Evolutionary conservation across 2,797 vertebrate species (phyloP).

Genomic region (Chaetophractus vellerosus): DNA sequence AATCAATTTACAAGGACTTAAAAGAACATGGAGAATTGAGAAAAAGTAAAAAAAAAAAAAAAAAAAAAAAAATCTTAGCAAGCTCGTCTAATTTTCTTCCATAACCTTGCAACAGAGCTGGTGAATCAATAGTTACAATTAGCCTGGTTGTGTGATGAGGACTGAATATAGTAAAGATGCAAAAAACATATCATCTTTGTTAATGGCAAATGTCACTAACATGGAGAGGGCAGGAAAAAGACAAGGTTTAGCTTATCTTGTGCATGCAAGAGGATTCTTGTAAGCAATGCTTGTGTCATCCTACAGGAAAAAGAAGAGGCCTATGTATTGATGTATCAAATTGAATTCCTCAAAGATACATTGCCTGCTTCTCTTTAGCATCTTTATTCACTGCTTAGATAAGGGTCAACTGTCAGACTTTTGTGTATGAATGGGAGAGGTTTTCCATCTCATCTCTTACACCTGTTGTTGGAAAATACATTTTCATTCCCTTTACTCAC

Average conservation of each 20-base stretch:
- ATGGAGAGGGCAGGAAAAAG: not conserved
- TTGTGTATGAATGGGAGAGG: not conserved
- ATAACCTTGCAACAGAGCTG: not conserved
- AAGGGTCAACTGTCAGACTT: not conserved
- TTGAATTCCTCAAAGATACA: not conserved
- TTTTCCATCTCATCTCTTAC: not conserved
- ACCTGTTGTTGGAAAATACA: not conserved
- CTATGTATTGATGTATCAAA: not conserved
- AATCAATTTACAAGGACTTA: not conserved
- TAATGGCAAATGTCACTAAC: not conserved
- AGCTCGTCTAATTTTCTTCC: constrained; percentile 38
- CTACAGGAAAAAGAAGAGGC: not conserved
- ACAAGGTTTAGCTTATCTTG: not conserved
- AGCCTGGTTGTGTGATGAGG: not conserved
- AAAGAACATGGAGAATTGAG: not conserved
- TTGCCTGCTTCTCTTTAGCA: not conserved
- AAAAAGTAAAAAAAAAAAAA: not conserved
- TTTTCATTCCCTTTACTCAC: not conserved
- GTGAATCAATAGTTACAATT: constrained; percentile 44
- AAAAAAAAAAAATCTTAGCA: not conserved
- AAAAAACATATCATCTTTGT: constrained; percentile 31
- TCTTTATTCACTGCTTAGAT: constrained; percentile 1
- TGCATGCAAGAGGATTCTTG: not conserved
- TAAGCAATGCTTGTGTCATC: not conserved
- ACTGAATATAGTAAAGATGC: not conserved